Evolutionary conservation across 2,888 invertebrate species (phyloP).

Genomic region (Drosophila lutescens): DNA sequence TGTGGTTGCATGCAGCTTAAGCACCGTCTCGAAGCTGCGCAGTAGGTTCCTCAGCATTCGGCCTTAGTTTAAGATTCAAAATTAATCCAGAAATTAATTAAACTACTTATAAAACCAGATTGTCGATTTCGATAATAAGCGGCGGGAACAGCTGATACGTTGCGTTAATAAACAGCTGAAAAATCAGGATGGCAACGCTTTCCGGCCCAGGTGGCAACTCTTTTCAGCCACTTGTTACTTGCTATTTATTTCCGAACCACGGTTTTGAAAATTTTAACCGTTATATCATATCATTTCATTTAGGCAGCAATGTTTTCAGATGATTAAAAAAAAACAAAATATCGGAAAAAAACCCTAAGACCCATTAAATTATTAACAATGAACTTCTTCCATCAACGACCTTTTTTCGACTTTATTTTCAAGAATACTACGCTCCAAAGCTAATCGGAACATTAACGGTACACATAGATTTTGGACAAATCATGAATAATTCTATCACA

Average conservation of each 20-base stretch:
- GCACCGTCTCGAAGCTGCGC: constrained; percentile 51
- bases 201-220: too few relatives aligned
- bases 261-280: too few relatives aligned
- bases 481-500: constrained; percentile 67
- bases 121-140: constrained; percentile 1
- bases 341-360: too few relatives aligned
- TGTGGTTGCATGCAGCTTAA: constrained; percentile 42
- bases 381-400: constrained; percentile 4
- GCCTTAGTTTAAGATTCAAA: neutral
- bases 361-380: neutral
- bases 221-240: too few relatives aligned
- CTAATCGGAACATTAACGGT: constrained; percentile 32
- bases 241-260: too few relatives aligned
- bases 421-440: constrained; percentile 61
- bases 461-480: constrained; percentile 22
- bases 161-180: neutral
- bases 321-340: too few relatives aligned
- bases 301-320: too few relatives aligned
- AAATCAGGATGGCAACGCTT: too few relatives aligned
- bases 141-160: constrained; percentile 4
- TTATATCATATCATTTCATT: too few relatives aligned
- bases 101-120: too few relatives aligned
- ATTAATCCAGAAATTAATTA: neutral
- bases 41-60: constrained; percentile 63
- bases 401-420: constrained; percentile 57